Base-by-base conservation (phyloP, 1,140 invertebrate genomes). In the Drosophila tsacasi region DNA sequence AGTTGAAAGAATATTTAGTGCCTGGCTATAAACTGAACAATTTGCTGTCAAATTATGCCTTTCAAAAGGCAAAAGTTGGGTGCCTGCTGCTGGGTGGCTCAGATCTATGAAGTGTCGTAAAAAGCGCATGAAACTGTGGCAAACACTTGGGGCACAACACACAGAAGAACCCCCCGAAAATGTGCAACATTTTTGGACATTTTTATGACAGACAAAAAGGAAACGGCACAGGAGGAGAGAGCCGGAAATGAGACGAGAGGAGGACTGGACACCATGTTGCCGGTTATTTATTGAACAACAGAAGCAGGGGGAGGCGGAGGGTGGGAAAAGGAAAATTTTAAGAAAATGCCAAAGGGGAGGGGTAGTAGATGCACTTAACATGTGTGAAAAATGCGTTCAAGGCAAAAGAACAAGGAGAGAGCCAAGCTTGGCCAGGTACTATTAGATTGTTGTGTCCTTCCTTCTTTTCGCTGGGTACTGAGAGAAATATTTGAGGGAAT, bases 31-130 rank as follows among this genome's bases (percentile, higher is more conserved):
- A 83, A 73, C 72, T 69, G 60, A 79, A 83, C 81, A 83, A 89
- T 87, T 87, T 87, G 73, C 72, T 84, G 74, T 65, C 58, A 89
- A 87, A 89, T 87, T 87, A 87, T 87, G 83, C 84, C 72, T 65
- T 79, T 64, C 60, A 47, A 55, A 75, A 63, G 59, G 42, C 54
- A 62, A 50, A 54, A 60, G 62, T 61, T 52, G 47, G 30, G n/a
- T n/a, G 21, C 21, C n/a, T 19, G 42, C 19, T 19, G 9, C 40
- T 19, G 25, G 47, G 30, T 21, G 42, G 13, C 32, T 55, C 52
- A 23, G 21, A 52, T 40, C 30, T 67, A 68, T 68, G 65, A 76
- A 87, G 76, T 83, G 73, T 78, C 84, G 81, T 87, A 89, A 87
- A 89, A 87, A 83, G 71, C 58, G 55, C 73, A 84, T 81, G 81